phyloP scores from a whole-genome alignment of 1,140 invertebrate genomes.

The Metopolophium dirhodum region DNA sequence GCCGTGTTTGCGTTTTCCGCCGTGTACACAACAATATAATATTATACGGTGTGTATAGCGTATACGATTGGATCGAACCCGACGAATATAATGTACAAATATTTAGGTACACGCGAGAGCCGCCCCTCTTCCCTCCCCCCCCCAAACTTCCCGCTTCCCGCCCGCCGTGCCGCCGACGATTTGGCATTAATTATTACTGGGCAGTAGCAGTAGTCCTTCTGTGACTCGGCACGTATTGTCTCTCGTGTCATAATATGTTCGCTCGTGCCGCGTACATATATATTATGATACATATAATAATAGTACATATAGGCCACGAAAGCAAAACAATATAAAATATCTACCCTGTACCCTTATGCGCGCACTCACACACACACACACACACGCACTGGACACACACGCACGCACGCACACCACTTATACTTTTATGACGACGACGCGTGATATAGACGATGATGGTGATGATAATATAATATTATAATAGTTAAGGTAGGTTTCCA shows the following conservation, averaged over 20 bases:
- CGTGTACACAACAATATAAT: neutral
- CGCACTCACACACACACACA: neutral
- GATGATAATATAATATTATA: neutral
- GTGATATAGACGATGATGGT: too few species aligned
- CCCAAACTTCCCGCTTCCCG: too few species aligned
- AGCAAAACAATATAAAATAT: neutral
- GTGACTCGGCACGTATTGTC: neutral
- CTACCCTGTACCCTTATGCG: neutral
- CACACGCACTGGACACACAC: neutral
- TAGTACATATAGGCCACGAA: neutral
- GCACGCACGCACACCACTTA: neutral
- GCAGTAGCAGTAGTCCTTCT: neutral
- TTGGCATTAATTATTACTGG: constrained; percentile 50
- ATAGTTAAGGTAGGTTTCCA: neutral
- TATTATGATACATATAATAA: neutral
- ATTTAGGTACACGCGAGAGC: constrained; percentile 26
- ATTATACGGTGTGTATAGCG: neutral
- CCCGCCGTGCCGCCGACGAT: neutral
- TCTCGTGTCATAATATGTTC: neutral
- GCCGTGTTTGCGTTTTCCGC: constrained; percentile 45
- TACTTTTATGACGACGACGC: neutral
- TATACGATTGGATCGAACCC: constrained; percentile 35
- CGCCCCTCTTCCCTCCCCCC: too few species aligned
- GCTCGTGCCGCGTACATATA: neutral
- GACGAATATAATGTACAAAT: constrained; percentile 4